A percentile compares a stretch with the other conserved stretches of the same genome.
Conservation (phyloP, 2,797 vertebrate genomes). For the Gymnothorax javanicus region DNA sequence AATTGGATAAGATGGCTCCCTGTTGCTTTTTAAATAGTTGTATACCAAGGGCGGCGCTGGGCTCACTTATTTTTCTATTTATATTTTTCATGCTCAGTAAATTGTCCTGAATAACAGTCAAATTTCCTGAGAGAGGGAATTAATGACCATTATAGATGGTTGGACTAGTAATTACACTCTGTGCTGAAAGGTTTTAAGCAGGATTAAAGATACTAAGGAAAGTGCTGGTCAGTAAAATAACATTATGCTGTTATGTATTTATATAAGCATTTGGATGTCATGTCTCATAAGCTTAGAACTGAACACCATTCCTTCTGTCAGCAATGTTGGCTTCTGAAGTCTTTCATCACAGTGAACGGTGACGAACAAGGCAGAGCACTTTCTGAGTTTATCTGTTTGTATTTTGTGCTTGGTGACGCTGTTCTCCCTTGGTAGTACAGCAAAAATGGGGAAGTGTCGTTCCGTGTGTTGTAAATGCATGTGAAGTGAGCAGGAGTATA, state of each 20-base stretch:
- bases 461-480: too few relatives aligned
- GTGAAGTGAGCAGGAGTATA: background rate
- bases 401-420: background rate
- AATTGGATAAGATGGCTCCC: slow-evolving; percentile 8
- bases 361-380: background rate
- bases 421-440: background rate
- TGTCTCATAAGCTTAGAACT: background rate
- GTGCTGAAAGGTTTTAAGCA: background rate
- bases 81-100: background rate
- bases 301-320: background rate
- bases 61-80: background rate
- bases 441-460: background rate
- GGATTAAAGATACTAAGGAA: background rate
- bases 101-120: background rate
- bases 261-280: background rate
- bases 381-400: background rate
- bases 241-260: background rate
- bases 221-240: background rate
- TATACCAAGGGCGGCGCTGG: background rate
- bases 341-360: background rate
- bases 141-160: background rate
- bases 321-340: background rate
- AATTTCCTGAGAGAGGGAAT: background rate
- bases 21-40: background rate
- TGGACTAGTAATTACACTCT: background rate